phyloP scores from a whole-genome alignment of 1,140 invertebrate species.

The Octopus sinensis region DNA sequence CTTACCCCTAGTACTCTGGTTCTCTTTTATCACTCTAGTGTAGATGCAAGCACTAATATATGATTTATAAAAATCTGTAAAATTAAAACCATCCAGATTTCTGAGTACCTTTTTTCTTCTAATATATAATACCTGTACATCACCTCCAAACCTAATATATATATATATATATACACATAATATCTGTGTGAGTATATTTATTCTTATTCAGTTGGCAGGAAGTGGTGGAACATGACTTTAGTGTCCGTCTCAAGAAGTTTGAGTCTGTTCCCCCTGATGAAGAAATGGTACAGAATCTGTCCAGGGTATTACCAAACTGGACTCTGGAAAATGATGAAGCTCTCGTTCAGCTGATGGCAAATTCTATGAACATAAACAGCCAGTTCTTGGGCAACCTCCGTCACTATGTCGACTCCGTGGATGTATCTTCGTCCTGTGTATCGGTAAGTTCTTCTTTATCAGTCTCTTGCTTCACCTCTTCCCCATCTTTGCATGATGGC shows the following conservation, averaged over 20 bases:
- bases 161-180: no score
- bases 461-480: no score
- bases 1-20: no score
- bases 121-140: no score
- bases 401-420: slow-evolving; percentile 52
- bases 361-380: slow-evolving; percentile 46
- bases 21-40: no score
- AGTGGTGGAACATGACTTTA: slow-evolving; percentile 44
- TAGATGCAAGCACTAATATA: no score
- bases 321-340: slow-evolving; percentile 52
- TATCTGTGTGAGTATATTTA: not conserved
- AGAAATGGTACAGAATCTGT: slow-evolving; percentile 41
- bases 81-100: no score
- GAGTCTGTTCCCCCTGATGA: slow-evolving; percentile 34
- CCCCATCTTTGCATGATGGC: no score
- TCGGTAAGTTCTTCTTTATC: slow-evolving; percentile 25
- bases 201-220: slow-evolving; percentile 45
- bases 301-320: slow-evolving; percentile 44
- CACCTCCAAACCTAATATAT: no score
- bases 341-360: slow-evolving; percentile 51
- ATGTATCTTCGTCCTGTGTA: slow-evolving; percentile 51
- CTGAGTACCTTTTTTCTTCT: no score
- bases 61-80: no score
- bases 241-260: slow-evolving; percentile 35
- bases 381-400: slow-evolving; percentile 49